Base-by-base conservation (phyloP, 2,888 invertebrate species). In the Formica aserva region DNA sequence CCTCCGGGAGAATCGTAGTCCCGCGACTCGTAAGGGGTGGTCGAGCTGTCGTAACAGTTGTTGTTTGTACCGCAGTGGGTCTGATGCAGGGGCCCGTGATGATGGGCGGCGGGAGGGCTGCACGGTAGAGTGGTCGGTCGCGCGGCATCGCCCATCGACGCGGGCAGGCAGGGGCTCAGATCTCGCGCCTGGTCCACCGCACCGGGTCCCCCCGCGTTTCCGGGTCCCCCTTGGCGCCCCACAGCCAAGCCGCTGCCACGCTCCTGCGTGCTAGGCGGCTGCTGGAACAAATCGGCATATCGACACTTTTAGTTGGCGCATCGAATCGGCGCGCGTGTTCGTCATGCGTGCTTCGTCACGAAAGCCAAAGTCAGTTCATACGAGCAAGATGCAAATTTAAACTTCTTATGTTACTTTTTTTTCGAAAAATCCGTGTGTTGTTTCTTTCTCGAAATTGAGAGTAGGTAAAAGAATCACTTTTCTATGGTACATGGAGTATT, bases 121-220 rank as follows among this genome's bases (percentile, higher is more conserved):
- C 95, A 96, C 80, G 96, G 96, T 87, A 96, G 95, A 85, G 96
- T 96, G 86, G 96, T 96, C 89, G 95, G 95, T 89, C 94, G 92
- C 80, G 93, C 94, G 85, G 95, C 94, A 96, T 96, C 96, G 89
- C 96, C 96, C 95, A 95, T 96, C 91, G 95, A 95, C 92, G 97
- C 96, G 83, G 97, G 97, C 87, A 97, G 96, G 93, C 96, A 97
- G 90, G 97, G 97, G 93, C 97, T 97, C 89, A 97, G 95, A 93
- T 97, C 97, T 92, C 97, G 96, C 91, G 97, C 96, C 93, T 97
- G 97, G 94, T 97, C 97, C 95, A 97, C 97, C 93, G 92, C 93
- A 89, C 94, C 93, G 87, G 94, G 93, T 91, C 89, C 95, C 95
- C 95, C 96, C 95, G 95, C 97, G 96, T 96, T 97, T 96, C 96